Conservation (phyloP, 1,140 invertebrate genomes). For the Augochlora pura region DNA sequence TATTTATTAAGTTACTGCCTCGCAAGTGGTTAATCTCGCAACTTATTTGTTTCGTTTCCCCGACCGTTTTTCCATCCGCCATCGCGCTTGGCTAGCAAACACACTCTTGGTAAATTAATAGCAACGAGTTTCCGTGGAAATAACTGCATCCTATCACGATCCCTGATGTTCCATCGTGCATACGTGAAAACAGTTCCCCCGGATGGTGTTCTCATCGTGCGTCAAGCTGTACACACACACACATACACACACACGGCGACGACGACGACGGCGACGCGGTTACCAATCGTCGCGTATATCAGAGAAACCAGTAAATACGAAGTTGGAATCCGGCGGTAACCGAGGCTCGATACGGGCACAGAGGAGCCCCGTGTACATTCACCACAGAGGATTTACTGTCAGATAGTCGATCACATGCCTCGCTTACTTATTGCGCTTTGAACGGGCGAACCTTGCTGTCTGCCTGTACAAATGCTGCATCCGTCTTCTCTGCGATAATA, state of each 20-base stretch:
- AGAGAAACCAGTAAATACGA: slow-evolving; percentile 50
- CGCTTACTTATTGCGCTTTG: slow-evolving; percentile 64
- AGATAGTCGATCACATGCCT: slow-evolving; percentile 67
- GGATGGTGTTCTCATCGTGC: slow-evolving; percentile 12
- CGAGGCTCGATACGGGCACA: slow-evolving; percentile 27
- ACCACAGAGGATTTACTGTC: slow-evolving; percentile 58
- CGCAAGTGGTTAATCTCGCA: too few species aligned
- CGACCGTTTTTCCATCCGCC: too few species aligned
- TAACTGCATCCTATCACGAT: background rate
- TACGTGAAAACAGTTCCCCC: background rate
- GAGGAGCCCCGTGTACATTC: slow-evolving; percentile 39
- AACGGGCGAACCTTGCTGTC: slow-evolving; percentile 29
- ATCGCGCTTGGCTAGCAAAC: too few species aligned
- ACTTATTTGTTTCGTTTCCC: too few species aligned
- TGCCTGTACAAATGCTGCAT: slow-evolving; percentile 32
- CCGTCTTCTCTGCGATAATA: background rate
- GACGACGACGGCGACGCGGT: background rate
- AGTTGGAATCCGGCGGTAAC: slow-evolving; percentile 50
- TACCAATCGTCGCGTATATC: slow-evolving; percentile 47
- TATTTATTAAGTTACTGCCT: too few species aligned
- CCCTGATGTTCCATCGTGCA: background rate
- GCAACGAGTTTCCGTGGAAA: background rate
- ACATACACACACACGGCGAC: too few species aligned
- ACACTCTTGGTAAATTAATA: too few species aligned
- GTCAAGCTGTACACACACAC: slow-evolving; percentile 1